A percentile compares a stretch with the other conserved stretches of the same genome.
Evolutionary conservation across 64 coral and sea anemone species (phyloP).

Genomic region (Stylophora pistillata): DNA sequence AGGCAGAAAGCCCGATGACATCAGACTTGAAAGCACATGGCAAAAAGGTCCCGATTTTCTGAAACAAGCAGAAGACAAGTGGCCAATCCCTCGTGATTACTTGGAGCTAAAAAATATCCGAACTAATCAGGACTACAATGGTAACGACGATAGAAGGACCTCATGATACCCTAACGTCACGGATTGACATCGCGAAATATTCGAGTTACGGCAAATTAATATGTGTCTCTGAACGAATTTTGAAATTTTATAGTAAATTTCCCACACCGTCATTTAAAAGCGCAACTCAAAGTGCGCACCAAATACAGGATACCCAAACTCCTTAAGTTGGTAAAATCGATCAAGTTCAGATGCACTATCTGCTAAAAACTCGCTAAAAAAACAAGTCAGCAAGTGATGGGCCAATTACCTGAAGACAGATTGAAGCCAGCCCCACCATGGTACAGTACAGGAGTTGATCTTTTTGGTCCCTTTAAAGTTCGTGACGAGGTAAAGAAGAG

Average conservation of each 20-base stretch:
- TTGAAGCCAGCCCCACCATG: slow-evolving; percentile 42
- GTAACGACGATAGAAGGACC: background rate
- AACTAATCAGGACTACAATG: slow-evolving; percentile 18
- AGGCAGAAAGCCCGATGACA: slow-evolving; percentile 21
- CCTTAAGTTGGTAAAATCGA: too few species aligned
- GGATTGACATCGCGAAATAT: slow-evolving; percentile 39
- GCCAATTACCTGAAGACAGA: slow-evolving; percentile 36
- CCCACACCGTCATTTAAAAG: slow-evolving; percentile 10
- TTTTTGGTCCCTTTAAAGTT: slow-evolving; percentile 12
- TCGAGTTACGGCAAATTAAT: slow-evolving; percentile 31
- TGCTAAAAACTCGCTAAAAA: too few species aligned
- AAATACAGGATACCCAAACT: too few species aligned
- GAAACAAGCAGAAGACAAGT: slow-evolving; percentile 19
- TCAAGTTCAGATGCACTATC: too few species aligned
- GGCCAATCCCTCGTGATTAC: slow-evolving; percentile 18
- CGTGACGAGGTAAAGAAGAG: slow-evolving; percentile 14
- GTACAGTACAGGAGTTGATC: background rate
- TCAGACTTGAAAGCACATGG: slow-evolving; percentile 21
- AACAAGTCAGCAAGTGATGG: slow-evolving; percentile 38
- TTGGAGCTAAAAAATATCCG: slow-evolving; percentile 18
- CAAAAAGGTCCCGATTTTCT: slow-evolving; percentile 33
- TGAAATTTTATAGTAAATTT: slow-evolving; percentile 4
- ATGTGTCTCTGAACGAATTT: slow-evolving; percentile 24
- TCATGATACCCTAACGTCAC: background rate
- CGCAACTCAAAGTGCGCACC: background rate